Percentiles rank a stretch among this genome's conserved stretches.
Conservation (phyloP, 2,113 vertebrate species). For the Ochotona princeps region DNA sequence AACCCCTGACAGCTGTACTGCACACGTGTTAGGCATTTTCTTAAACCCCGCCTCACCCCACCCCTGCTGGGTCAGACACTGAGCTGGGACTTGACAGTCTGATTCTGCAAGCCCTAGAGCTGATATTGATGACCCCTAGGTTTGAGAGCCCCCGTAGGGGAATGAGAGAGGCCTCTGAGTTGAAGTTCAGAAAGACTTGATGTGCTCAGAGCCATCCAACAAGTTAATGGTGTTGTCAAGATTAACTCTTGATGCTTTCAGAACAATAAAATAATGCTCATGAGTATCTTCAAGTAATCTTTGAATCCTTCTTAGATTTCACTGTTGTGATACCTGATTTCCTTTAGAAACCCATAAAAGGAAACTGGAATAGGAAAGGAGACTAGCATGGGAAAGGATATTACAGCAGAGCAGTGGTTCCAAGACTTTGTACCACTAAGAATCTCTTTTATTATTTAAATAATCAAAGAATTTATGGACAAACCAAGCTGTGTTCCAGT, state of each 20-base stretch:
- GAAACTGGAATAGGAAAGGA: background rate
- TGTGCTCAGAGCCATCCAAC: background rate
- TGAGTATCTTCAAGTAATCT: background rate
- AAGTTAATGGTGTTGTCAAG: background rate
- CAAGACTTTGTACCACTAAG: background rate
- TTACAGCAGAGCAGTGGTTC: background rate
- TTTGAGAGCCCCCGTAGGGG: background rate
- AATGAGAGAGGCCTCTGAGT: background rate
- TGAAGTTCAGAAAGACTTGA: background rate
- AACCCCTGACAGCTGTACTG: background rate
- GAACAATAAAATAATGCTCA: background rate
- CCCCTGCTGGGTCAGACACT: background rate
- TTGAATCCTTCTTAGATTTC: background rate
- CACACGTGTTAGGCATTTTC: background rate
- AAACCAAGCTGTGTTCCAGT: slow-evolving; percentile 8
- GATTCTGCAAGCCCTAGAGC: background rate
- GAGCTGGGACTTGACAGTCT: rapidly evolving
- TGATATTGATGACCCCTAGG: background rate
- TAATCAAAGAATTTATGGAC: background rate
- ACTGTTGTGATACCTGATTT: background rate
- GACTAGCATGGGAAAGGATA: too few relatives aligned
- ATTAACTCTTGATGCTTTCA: slow-evolving; percentile 14
- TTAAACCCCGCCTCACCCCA: background rate
- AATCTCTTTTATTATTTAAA: background rate
- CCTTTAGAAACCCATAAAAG: background rate